Evolutionary conservation across 2,888 invertebrate genomes (phyloP).

Genomic region (Tipula unca): DNA sequence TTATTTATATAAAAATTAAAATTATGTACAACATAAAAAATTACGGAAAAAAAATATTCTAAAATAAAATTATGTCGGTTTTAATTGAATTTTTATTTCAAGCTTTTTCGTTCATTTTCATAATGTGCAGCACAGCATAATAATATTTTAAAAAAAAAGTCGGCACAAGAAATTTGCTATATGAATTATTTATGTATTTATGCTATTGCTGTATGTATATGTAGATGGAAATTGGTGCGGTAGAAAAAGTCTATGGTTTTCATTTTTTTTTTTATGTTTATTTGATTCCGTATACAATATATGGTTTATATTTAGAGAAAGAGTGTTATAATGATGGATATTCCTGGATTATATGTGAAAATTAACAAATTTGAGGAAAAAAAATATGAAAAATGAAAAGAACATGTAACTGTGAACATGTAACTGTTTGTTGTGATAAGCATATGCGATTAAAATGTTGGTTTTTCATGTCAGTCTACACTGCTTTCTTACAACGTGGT

Average conservation of each 20-base stretch:
- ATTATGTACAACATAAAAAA: neutral
- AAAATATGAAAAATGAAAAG: neutral
- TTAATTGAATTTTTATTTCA: neutral
- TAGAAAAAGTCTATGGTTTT: neutral
- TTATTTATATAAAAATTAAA: neutral
- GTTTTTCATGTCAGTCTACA: neutral
- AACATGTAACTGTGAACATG: neutral
- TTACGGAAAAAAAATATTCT: neutral
- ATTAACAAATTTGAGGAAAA: neutral
- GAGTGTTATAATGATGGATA: neutral
- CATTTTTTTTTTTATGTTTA: neutral
- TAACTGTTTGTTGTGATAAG: neutral
- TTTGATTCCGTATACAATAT: no score
- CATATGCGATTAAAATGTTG: neutral
- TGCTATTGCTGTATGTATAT: neutral
- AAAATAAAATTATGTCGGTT: neutral
- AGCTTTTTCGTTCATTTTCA: neutral
- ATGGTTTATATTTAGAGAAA: no score
- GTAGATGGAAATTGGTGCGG: neutral
- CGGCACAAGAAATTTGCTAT: neutral
- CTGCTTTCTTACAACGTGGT: neutral
- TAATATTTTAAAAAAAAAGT: neutral
- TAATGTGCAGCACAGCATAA: neutral
- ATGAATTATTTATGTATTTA: neutral
- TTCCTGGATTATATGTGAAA: neutral